Base-by-base conservation (phyloP, 2,113 vertebrate genomes). In the Cyprinus carpio region DNA sequence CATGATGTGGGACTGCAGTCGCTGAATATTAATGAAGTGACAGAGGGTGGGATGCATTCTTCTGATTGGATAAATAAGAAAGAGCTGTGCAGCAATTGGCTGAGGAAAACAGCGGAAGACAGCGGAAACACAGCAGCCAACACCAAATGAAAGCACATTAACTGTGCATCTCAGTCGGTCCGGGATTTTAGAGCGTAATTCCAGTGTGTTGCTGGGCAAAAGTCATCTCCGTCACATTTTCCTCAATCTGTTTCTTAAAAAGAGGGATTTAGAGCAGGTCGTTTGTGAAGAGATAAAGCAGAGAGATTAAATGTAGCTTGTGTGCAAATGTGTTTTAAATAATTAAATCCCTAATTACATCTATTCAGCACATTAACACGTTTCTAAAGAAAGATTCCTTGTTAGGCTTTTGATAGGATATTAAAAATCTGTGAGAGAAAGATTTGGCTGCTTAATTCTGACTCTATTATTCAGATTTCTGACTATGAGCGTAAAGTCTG, bases 21-120 rank as follows among this genome's bases (percentile, higher is more conserved):
- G 60, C 82, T 87, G 83, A 89, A 89, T 89, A 86, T 83, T 89
- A 89, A 89, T 83, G 65, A 84, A 51, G 79, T 56, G 34, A 49
- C 29, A 58, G 40, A 4, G 13, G 43, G 75, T 49, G 54, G 78
- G 64, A 80, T 54, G 77, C 43, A 5, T 16, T 23, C 56, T 51
- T 87, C 25, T 65, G 23, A 84, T 65, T 87, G 82, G 86, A 60
- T 64, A 18, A 71, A 37, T 18, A 64, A 77, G 27, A 16, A 58
- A 64, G 23, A 72, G 56, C 75, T 20, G 8, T 6, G 23, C 23
- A 71, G 40, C 74, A 34, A 87, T 85, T 80, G 88, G 85, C 37
- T 43, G 49, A 16, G 12, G 7, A 58, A 67, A 49, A 60, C 58
- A 51, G 40, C 18, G 16, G 64, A 29, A n/a, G 25, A 51, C 43